Evolutionary conservation across 2,888 invertebrate genomes (phyloP).

Genomic region (Rotaria socialis): DNA sequence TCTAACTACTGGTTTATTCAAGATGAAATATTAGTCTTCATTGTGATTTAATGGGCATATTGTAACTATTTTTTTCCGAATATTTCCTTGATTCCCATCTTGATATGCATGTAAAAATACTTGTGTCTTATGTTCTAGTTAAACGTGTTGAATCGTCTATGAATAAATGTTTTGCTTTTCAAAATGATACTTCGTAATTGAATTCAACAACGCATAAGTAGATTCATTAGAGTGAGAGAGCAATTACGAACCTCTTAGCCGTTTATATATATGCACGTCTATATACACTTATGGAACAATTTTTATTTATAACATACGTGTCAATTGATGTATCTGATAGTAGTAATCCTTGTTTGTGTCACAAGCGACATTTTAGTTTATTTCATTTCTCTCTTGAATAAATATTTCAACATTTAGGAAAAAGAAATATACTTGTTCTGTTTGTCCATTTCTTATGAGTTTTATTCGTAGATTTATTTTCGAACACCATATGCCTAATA

Average conservation of each 20-base stretch:
- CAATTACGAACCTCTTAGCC: not conserved
- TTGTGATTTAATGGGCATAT: too few relatives aligned
- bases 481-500: not conserved
- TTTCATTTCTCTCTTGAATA: not conserved
- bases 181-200: not conserved
- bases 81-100: too few relatives aligned
- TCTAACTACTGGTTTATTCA: too few relatives aligned
- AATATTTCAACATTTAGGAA: not conserved
- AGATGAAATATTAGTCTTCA: too few relatives aligned
- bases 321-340: not conserved
- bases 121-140: too few relatives aligned
- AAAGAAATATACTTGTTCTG: not conserved
- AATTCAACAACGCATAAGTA: not conserved
- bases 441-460: not conserved
- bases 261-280: not conserved
- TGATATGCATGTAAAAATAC: too few relatives aligned
- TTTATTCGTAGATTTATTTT: not conserved
- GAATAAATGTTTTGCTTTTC: too few relatives aligned
- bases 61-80: too few relatives aligned
- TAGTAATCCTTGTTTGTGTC: not conserved
- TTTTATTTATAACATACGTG: not conserved
- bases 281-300: not conserved
- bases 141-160: too few relatives aligned
- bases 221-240: too few relatives aligned
- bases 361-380: not conserved